phyloP scores from a whole-genome alignment of 2,797 vertebrate genomes.

The Danio choprae region DNA sequence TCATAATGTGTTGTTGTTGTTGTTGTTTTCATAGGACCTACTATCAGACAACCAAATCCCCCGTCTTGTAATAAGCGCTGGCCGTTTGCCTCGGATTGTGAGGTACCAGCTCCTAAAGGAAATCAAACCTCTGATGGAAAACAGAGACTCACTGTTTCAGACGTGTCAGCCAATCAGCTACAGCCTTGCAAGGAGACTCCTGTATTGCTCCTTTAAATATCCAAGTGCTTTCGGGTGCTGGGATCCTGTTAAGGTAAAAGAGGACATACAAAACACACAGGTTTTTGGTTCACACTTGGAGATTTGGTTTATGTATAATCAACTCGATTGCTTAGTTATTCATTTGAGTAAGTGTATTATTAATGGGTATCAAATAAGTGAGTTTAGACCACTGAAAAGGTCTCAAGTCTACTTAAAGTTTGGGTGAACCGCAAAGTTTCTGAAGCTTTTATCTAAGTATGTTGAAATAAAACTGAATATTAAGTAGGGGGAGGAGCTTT shows the following conservation, averaged over 20 bases:
- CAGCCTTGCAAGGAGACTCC: conserved; percentile 82
- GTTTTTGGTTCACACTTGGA: too few species aligned
- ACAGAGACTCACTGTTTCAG: conserved; percentile 90
- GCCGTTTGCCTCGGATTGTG: conserved; percentile 76
- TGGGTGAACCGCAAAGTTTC: too few species aligned
- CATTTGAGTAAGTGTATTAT: too few species aligned
- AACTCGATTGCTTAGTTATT: too few species aligned
- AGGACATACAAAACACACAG: neutral
- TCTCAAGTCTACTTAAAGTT: too few species aligned
- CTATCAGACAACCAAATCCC: conserved; percentile 77
- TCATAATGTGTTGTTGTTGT: neutral
- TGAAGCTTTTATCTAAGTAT: too few species aligned
- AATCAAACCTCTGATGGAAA: conserved; percentile 81
- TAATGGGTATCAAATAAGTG: too few species aligned
- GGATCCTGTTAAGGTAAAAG: conserved; percentile 90
- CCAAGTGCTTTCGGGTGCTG: conserved; percentile 87
- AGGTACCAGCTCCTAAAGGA: conserved; percentile 76
- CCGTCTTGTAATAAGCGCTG: conserved; percentile 72
- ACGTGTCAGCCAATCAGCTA: conserved; percentile 82
- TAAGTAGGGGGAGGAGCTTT: too few species aligned
- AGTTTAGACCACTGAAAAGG: too few species aligned
- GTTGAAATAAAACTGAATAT: too few species aligned
- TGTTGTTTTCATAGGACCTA: conserved; percentile 65
- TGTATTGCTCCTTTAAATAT: conserved; percentile 84
- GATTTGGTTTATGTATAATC: too few species aligned